phyloP scores from a whole-genome alignment of 2,888 invertebrate genomes.

The Tyria jacobaeae region DNA sequence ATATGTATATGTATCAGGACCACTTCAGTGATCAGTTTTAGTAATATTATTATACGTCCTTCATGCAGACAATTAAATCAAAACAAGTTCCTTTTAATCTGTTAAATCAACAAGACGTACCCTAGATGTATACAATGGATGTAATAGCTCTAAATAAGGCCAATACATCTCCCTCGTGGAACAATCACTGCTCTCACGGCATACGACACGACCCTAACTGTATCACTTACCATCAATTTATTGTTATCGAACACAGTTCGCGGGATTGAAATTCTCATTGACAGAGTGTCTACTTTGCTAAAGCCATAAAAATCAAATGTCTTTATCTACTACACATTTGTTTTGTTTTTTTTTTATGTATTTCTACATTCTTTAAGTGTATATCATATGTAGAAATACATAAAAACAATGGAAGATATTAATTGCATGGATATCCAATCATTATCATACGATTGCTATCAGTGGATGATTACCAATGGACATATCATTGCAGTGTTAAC shows the following conservation, averaged over 20 bases:
- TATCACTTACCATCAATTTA: constrained; percentile 52
- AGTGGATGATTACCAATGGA: too few species aligned
- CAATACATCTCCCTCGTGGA: constrained; percentile 44
- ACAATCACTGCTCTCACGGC: constrained; percentile 53
- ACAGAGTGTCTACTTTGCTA: too few species aligned
- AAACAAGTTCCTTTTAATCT: constrained; percentile 12
- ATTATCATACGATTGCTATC: too few species aligned
- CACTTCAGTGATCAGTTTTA: neutral
- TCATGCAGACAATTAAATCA: neutral
- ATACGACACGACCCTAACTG: constrained; percentile 51
- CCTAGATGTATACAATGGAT: constrained; percentile 24
- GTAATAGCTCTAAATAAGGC: constrained; percentile 43
- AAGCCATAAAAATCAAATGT: too few species aligned
- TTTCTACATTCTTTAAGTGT: too few species aligned
- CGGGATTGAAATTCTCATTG: constrained; percentile 4
- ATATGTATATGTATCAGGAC: neutral
- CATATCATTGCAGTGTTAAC: too few species aligned
- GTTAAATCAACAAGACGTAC: constrained; percentile 15
- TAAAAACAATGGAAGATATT: too few species aligned
- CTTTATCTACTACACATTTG: too few species aligned
- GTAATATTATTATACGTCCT: too few species aligned
- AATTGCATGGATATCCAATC: too few species aligned
- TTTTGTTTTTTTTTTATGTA: too few species aligned
- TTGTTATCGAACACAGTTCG: constrained; percentile 27
- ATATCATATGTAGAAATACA: too few species aligned